Base-by-base conservation (phyloP, 1,140 invertebrate species). In the Eurosta solidaginis region DNA sequence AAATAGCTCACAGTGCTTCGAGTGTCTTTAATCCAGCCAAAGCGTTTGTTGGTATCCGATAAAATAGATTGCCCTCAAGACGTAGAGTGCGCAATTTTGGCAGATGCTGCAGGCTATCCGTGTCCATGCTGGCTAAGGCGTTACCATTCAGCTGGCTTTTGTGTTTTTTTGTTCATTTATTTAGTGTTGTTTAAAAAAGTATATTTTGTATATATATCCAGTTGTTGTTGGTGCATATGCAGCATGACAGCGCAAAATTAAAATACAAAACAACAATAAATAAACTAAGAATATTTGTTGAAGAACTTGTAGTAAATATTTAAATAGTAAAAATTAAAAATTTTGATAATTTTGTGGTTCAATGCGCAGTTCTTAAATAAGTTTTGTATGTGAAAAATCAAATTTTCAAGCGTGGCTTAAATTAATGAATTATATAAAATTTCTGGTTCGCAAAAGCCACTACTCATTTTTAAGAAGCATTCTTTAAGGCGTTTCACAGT, bases 71-170 rank as follows among this genome's bases (percentile, higher is more conserved):
- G 81, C 91, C 89, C 81, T 92, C 91, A 76, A 95, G 87, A 45
- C 91, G 90, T 76, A 94, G 84, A 84, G 92, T 92, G 80, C 90
- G 89, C 79, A 94, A 87, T 81, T 89, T 88, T 22, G 84, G 85
- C 81, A 92, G 87, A 77, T 89, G 87, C 49, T 86, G 82, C 78
- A 94, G 92, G 49, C 88, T 89, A 77, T 88, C 88, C 36, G 87
- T 87, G 50, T 91, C 90, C 81, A 94, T 80, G 54, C 88, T 88
- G 79, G 88, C 87, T 77, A 94, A 90, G 79, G 90, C 88, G 87
- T 94, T 94, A 82, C 91, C 90, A 80, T 92, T 92, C 82, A 94
- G 85, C 83, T 94, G 92, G 85, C 93, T 94, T 85, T 79, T 44
- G 45, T 40, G 9, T 68, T 79, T 78, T 52, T 54, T 45, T 79